Evolutionary conservation across 2,888 invertebrate species (phyloP).

Genomic region (Athrips mouffetella): DNA sequence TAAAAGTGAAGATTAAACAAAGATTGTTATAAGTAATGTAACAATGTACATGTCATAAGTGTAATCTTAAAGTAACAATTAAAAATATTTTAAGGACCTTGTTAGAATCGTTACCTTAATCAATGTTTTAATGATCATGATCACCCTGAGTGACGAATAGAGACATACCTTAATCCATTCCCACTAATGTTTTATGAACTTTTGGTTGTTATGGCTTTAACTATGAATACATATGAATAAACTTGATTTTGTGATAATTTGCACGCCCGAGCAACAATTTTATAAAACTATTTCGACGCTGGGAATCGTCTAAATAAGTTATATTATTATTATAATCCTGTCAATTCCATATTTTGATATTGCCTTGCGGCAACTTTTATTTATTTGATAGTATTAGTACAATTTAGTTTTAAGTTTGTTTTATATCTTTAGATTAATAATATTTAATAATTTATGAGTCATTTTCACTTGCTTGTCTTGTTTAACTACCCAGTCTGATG

Average conservation of each 20-base stretch:
- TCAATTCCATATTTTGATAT: slow-evolving; percentile 10
- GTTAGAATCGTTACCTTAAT: slow-evolving; percentile 26
- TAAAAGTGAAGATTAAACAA: slow-evolving; percentile 37
- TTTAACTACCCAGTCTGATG: not conserved
- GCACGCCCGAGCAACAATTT: not conserved
- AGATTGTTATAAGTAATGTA: slow-evolving; percentile 32
- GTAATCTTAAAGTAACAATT: slow-evolving; percentile 31
- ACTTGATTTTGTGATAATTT: slow-evolving; percentile 25
- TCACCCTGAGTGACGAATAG: slow-evolving; percentile 25
- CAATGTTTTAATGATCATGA: slow-evolving; percentile 26
- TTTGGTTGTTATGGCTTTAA: slow-evolving; percentile 56
- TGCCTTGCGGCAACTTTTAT: slow-evolving; percentile 3
- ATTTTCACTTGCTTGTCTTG: not conserved
- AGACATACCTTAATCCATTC: slow-evolving; percentile 27
- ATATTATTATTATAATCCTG: not conserved
- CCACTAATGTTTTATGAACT: slow-evolving; percentile 30
- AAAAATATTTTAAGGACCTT: slow-evolving; percentile 28
- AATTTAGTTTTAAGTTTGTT: slow-evolving; percentile 4
- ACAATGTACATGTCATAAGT: slow-evolving; percentile 24
- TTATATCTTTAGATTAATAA: not conserved
- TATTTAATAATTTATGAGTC: not conserved
- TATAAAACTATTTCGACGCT: not conserved
- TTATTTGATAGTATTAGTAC: not conserved
- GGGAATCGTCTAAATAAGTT: not conserved
- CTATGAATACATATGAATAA: slow-evolving; percentile 23